A percentile compares a stretch with the other conserved stretches of the same genome.
phyloP scores from a whole-genome alignment of 2,888 invertebrate species.

The Caenorhabditis doughertyi region DNA sequence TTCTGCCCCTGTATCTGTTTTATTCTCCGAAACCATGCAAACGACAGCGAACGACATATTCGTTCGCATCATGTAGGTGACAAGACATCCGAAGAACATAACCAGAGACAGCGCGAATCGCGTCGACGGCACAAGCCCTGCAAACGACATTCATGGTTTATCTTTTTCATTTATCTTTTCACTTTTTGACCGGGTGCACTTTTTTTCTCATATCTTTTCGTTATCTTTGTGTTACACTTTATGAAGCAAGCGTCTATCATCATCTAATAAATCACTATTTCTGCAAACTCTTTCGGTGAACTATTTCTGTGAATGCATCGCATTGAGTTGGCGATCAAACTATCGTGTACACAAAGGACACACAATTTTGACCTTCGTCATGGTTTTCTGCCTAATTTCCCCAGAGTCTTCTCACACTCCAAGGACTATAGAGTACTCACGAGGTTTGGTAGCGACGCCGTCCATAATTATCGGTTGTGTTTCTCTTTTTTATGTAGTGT shows the following conservation, averaged over 20 bases:
- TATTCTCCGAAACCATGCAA: constrained; percentile 88
- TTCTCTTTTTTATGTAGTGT: not conserved
- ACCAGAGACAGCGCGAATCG: constrained; percentile 88
- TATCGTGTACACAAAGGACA: constrained; percentile 24
- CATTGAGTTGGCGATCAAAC: constrained; percentile 31
- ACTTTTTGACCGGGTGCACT: constrained; percentile 27
- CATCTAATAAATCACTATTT: constrained; percentile 42
- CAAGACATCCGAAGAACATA: constrained; percentile 92
- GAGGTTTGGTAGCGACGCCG: constrained; percentile 38
- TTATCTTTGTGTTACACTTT: constrained; percentile 16
- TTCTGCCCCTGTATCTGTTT: constrained; percentile 25
- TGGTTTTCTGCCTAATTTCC: constrained; percentile 9
- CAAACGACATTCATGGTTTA: constrained; percentile 44
- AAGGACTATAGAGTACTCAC: constrained; percentile 10
- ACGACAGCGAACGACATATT: constrained; percentile 95
- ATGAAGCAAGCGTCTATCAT: not conserved
- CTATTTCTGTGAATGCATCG: constrained; percentile 2
- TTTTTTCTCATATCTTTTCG: constrained; percentile 15
- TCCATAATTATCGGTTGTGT: constrained; percentile 45
- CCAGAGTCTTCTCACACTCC: constrained; percentile 17
- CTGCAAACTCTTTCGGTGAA: constrained; percentile 13
- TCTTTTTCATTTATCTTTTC: constrained; percentile 29
- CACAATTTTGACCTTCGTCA: constrained; percentile 9
- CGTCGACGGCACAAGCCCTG: constrained; percentile 80
- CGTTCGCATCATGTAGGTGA: constrained; percentile 93